Percentiles rank a stretch among this genome's conserved stretches.
Evolutionary conservation across 2,888 invertebrate species (phyloP).

Genomic region (Dasypogon diadema): DNA sequence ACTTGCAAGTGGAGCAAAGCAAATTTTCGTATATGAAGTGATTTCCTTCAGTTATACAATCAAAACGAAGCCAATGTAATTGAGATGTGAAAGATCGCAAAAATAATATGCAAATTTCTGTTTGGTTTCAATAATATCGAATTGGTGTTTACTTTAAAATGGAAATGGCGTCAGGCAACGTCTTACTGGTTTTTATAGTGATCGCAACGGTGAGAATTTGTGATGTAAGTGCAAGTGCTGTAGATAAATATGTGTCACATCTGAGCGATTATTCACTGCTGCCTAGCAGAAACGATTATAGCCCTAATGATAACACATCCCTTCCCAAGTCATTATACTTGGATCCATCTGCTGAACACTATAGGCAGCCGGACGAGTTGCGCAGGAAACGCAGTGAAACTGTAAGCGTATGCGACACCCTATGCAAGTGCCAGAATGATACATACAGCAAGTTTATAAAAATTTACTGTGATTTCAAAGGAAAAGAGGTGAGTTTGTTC

Average conservation of each 20-base stretch:
- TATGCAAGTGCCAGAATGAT: constrained; percentile 52
- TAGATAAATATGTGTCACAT: constrained; percentile 35
- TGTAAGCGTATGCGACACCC: constrained; percentile 50
- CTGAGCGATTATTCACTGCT: constrained; percentile 48
- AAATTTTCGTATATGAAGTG: constrained; percentile 2
- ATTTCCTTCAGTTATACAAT: neutral
- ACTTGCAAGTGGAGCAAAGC: neutral
- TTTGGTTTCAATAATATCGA: neutral
- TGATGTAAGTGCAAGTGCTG: constrained; percentile 23
- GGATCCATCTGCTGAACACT: neutral
- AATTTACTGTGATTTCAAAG: constrained; percentile 54
- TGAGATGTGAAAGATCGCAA: too few relatives aligned
- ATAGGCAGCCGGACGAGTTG: neutral
- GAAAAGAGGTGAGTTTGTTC: constrained; percentile 54
- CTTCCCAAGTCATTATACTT: neutral
- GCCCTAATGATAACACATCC: constrained; percentile 1
- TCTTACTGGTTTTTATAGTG: constrained; percentile 20
- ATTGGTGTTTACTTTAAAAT: constrained; percentile 13
- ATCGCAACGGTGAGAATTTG: constrained; percentile 12
- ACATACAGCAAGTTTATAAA: constrained; percentile 52
- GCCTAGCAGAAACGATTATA: neutral
- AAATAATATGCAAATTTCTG: too few relatives aligned
- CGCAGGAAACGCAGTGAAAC: constrained; percentile 33
- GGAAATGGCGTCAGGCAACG: constrained; percentile 31
- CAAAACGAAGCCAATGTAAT: neutral